Evolutionary conservation across 2,888 invertebrate genomes (phyloP), one percentile per base, ranked within the genome.

Genomic region (Pocota personata): DNA sequence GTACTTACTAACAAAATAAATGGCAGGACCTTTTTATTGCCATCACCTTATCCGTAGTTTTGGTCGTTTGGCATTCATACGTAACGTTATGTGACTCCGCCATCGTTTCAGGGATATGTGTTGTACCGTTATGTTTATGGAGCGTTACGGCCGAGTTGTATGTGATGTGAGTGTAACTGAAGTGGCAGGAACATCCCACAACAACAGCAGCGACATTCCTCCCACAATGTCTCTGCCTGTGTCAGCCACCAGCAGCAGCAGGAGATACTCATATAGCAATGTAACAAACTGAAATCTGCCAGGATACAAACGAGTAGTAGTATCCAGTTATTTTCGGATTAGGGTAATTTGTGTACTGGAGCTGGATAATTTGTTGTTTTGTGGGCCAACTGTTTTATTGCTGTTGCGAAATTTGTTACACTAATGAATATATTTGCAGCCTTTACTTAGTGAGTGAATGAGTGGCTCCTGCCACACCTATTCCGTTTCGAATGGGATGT

Each of bases 311-410:
- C 48, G 40, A 57, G 55, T 76, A 58, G 52, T 76, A 58, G 57
- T 67, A 67, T 67, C 76, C 86, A 86, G 72, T 86, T 80, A 76
- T 86, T 80, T 77, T 60, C 55, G 86, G 80, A 86, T 86, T 86
- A 86, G 76, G 86, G 80, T 86, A 86, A 86, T 86, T 86, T 86
- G 86, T 86, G 86, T 82, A 86, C 86, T 86, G 80, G 80, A 82
- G 86, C 66, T 71, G 86, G 80, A 86, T 86, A 86, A 86, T 86
- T 86, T 86, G 86, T 86, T 86, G 86, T 86, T 86, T 86, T 86
- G 80, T 77, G 86, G 86, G 76, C 86, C 80, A 86, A 86, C 86
- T 86, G 86, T 71, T 86, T 86, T 80, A 86, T 86, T 86, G 86
- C 80, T 72, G 48, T 62, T 76, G 71, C 71, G 80, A 72, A 86